A percentile compares a stretch with the other conserved stretches of the same genome.
Evolutionary conservation across 1,140 invertebrate genomes (phyloP).

Genomic region (Drosophila asahinai): DNA sequence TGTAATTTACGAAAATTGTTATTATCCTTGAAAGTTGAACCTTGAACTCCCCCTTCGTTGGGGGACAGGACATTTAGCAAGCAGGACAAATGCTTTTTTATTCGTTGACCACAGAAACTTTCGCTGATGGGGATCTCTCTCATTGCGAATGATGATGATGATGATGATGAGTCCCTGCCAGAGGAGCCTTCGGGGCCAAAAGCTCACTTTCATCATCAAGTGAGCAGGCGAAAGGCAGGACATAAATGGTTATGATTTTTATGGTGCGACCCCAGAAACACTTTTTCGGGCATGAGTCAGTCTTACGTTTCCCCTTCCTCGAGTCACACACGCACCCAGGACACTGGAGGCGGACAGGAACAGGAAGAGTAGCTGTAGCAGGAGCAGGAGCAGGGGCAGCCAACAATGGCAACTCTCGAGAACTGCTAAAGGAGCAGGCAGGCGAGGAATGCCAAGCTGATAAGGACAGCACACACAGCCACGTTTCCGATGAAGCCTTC

Average conservation of each 20-base stretch:
- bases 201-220: not conserved
- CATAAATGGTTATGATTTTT: slow-evolving; percentile 81
- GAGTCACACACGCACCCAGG: slow-evolving; percentile 16
- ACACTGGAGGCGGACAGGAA: slow-evolving; percentile 23
- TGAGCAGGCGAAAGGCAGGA: slow-evolving; percentile 26
- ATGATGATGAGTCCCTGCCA: slow-evolving; percentile 36
- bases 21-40: slow-evolving; percentile 64
- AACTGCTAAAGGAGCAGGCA: slow-evolving; percentile 21
- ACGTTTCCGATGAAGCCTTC: slow-evolving; percentile 66
- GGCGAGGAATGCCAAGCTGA: slow-evolving; percentile 26
- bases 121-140: slow-evolving; percentile 53
- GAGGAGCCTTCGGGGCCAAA: slow-evolving; percentile 6
- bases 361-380: slow-evolving; percentile 47
- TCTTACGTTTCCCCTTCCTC: slow-evolving; percentile 1
- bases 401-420: slow-evolving; percentile 35
- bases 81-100: slow-evolving; percentile 64
- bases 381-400: slow-evolving; percentile 18
- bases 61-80: slow-evolving; percentile 34
- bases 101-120: slow-evolving; percentile 48
- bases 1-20: slow-evolving; percentile 82
- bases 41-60: slow-evolving; percentile 29
- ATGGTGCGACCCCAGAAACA: slow-evolving; percentile 66
- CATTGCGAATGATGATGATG: slow-evolving; percentile 9
- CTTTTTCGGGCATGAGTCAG: slow-evolving; percentile 63
- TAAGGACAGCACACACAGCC: slow-evolving; percentile 38